Evolutionary conservation across 2,888 invertebrate genomes (phyloP), one percentile per base, ranked within the genome.

Genomic region (Heliconius sara): DNA sequence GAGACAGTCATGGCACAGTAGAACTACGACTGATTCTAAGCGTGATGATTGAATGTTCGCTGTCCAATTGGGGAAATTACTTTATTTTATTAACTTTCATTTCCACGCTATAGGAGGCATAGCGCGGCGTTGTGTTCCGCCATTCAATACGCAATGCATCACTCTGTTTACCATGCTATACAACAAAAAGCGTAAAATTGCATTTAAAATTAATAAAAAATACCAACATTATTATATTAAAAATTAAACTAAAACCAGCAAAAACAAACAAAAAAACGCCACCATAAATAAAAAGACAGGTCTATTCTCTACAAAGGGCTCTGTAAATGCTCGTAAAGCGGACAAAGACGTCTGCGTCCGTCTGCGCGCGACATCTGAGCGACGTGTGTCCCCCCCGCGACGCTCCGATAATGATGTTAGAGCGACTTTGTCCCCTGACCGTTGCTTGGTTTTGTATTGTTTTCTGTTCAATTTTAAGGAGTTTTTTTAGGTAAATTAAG

Each of bases 331-430:
- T 68, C 68, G 68, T 43, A 94, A 94, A 94, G 92, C 91, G 93
- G 93, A 94, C 94, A 94, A 94, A 95, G 95, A 95, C 94, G 95
- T 94, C 93, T 93, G 94, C 94, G 95, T 94, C 93, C 93, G 94
- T 94, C 94, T 95, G 94, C 86, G 89, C 89, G 92, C 92, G 95
- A 95, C 95, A 93, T 93, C 92, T 94, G 94, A 94, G 94, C 93
- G 94, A 94, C 94, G 93, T 92, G 92, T 93, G 94, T 93, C 94
- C 90, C 92, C 79, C 81, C 82, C 81, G 83, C 87, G 83, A 76
- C 84, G 82, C 83, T 85, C 92, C 92, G 93, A 93, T 94, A 94
- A 94, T 94, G 94, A 94, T 94, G 94, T 94, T 93, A 94, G 89
- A 88, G 74, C 88, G 87, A 90, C 91, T 92, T 91, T 93, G 93